These are phyloP conservation scores for Sebastes minor DNA, from an alignment of 2,797 vertebrate species.

Conservation along the genomic window DNA sequence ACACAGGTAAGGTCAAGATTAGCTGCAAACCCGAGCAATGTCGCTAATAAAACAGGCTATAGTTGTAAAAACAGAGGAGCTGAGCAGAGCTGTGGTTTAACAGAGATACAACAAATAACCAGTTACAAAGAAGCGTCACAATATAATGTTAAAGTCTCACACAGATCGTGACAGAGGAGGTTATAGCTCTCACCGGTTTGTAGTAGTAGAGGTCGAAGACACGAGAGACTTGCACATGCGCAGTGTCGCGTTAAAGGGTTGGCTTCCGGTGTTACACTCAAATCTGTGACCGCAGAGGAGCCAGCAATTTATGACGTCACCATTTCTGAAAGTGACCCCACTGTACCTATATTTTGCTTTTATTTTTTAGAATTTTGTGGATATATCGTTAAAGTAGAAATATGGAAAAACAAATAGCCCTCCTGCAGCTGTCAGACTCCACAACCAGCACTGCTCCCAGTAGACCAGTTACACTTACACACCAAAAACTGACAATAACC, in stretches of 20 bases:
- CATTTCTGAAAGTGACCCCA: no score
- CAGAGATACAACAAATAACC: background rate
- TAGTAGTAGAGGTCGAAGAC: slow-evolving; percentile 76
- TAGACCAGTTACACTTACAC: no score
- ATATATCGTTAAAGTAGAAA: no score
- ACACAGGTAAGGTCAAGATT: slow-evolving; percentile 62
- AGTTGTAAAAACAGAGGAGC: background rate
- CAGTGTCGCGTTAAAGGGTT: background rate
- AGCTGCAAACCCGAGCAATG: slow-evolving; percentile 9
- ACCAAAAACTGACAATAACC: no score
- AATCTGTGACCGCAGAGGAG: background rate
- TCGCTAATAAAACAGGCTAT: background rate
- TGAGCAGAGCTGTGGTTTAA: rapidly evolving
- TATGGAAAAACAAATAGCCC: no score
- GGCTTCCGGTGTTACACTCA: slow-evolving; percentile 47
- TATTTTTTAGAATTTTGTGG: no score
- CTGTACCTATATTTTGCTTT: no score
- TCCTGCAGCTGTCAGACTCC: no score
- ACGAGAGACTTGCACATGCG: slow-evolving; percentile 63
- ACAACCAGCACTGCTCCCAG: no score
- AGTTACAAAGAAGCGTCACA: rapidly evolving
- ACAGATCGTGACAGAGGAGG: background rate
- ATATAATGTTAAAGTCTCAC: background rate
- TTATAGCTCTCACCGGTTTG: slow-evolving; percentile 57
- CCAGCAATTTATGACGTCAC: no score